Evolutionary conservation across 37 sponge, comb jelly and placozoan species (phyloP), one percentile per base, ranked within the genome.

Genomic region (Bolinopsis microptera): DNA sequence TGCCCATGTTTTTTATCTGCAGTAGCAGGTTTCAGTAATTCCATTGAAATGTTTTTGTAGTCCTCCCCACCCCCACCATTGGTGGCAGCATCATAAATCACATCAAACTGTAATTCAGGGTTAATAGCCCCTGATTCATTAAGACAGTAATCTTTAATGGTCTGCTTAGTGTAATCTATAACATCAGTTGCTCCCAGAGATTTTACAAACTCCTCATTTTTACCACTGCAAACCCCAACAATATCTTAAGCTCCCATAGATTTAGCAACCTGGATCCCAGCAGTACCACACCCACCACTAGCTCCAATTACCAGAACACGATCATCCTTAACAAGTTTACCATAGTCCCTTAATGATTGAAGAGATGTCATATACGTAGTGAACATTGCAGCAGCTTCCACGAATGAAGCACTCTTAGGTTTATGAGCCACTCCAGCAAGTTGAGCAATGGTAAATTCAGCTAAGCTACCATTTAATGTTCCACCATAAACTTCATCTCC

Each of bases 401-500:
- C 23, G 39, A 86, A 86, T 1, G 90, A 28, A 3, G 23, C 0
- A 3, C 0, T 16, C 41, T 39, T 41, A 25, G 90, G 90, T 23
- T 86, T 86, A 8, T 36, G 61, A 36, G 90, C 3, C 1, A 86
- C 24, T 0, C 90, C 2, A 39, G 37, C 90, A 5, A 38, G 90
- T 25, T 28, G 0, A 1, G 26, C 61, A 36, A 18, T 26, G 22
- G 90, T 24, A 26, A n/a, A 86, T 0, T 86, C 90, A 33, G 90
- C 90, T 8, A 86, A 40, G 26, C 90, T 86, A 5, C 90, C 90
- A 41, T 5, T 41, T 13, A 1, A 1, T 13, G 61, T 27, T 3
- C 31, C 40, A 18, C 90, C 90, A 40, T 41, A 86, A 1, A 86
- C 90, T 86, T 86, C 90, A 40, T 86, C 48, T n/a, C 90, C 90